phyloP scores from a whole-genome alignment of 2,888 invertebrate genomes.

The Alcis repandata region DNA sequence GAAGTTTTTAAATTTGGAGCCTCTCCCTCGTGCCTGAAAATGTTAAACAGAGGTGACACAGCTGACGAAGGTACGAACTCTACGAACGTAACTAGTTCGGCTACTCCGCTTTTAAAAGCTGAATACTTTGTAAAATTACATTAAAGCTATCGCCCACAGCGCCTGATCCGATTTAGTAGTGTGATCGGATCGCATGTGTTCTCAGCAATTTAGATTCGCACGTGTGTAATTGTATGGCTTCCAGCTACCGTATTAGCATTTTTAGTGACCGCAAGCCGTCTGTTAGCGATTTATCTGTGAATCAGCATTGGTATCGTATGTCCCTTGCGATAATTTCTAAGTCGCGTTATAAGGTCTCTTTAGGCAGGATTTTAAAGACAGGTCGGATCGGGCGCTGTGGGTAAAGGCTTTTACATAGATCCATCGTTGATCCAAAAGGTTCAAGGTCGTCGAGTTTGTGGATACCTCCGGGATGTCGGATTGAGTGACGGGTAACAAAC shows the following conservation, averaged over 20 bases:
- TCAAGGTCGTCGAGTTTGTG: slow-evolving; percentile 30
- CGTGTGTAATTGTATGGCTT: background rate
- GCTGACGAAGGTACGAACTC: slow-evolving; percentile 32
- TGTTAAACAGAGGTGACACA: slow-evolving; percentile 25
- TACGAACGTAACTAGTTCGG: slow-evolving; percentile 20
- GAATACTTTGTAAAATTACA: slow-evolving; percentile 36
- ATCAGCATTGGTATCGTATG: no score
- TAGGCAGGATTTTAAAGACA: no score
- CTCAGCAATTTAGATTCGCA: background rate
- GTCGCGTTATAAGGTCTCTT: background rate
- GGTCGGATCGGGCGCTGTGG: slow-evolving; percentile 1
- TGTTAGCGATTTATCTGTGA: no score
- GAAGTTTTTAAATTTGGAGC: slow-evolving; percentile 5
- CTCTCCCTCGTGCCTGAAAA: slow-evolving; percentile 5
- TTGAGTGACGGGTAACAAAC: slow-evolving; percentile 42
- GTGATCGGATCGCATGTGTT: background rate
- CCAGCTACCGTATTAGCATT: background rate
- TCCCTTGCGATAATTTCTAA: background rate
- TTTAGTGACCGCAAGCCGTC: no score
- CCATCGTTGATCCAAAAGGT: slow-evolving; percentile 30
- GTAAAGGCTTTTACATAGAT: slow-evolving; percentile 9
- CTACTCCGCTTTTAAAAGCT: slow-evolving; percentile 21
- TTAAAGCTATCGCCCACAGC: slow-evolving; percentile 13
- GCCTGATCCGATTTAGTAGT: background rate
- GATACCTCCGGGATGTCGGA: slow-evolving; percentile 32